Evolutionary conservation across 2,113 vertebrate species (phyloP).

Genomic region (Python bivittatus): DNA sequence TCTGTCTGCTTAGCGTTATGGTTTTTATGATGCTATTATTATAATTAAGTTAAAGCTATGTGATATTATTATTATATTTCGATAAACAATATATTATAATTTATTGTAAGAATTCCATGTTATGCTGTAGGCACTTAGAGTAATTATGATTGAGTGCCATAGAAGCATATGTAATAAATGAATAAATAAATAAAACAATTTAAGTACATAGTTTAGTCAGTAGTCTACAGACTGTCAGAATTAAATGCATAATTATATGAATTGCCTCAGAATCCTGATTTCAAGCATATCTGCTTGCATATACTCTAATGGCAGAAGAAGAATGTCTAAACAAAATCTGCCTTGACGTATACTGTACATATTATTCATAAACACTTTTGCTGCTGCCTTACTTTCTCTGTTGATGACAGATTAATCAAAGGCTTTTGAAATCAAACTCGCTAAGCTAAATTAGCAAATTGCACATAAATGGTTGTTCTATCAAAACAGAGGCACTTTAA

Average conservation of each 20-base stretch:
- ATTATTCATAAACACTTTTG: conserved; percentile 25
- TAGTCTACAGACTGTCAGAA: conserved; percentile 20
- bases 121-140: background rate
- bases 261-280: conserved; percentile 1
- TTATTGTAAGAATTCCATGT: background rate
- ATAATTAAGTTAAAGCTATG: background rate
- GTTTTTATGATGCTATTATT: background rate
- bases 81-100: background rate
- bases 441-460: conserved; percentile 32
- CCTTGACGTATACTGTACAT: background rate
- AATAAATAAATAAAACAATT: background rate
- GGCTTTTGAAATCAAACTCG: conserved; percentile 22
- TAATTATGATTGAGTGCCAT: background rate
- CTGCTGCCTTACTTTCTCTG: conserved; percentile 13
- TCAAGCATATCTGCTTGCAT: conserved; percentile 22
- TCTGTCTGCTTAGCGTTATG: background rate
- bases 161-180: background rate
- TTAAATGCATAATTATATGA: background rate
- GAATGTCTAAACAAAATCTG: conserved; percentile 34
- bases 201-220: background rate
- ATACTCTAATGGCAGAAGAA: conserved; percentile 31
- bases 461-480: background rate
- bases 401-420: conserved; percentile 30
- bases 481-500: conserved; percentile 5
- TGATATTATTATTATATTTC: background rate